Evolutionary conservation across 2,888 invertebrate genomes (phyloP), one percentile per base, ranked within the genome.

Genomic region (Epinotia nisella): DNA sequence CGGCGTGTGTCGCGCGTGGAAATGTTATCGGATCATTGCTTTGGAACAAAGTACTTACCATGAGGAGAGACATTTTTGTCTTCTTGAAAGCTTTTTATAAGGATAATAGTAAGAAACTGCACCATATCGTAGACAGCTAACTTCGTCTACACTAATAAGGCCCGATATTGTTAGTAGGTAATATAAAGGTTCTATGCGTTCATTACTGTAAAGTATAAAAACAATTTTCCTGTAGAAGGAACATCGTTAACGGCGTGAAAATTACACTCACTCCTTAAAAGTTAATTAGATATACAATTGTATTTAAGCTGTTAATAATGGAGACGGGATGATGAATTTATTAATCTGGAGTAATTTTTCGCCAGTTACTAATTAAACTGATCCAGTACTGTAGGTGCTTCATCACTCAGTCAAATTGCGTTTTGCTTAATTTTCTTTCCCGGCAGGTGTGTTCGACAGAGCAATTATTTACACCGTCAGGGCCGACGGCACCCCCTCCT

Each of bases 381-480:
- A 92, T 92, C 90, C 90, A 88, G 80, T 79, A 82, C 87, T 84
- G 84, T 86, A 85, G 90, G 91, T 92, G 89, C 93, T 92, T 90
- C 90, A 93, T 93, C 93, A 93, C 91, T 93, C 92, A 93, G 92
- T 92, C 92, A 92, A 93, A 93, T 93, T 92, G 91, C 92, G 92
- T 92, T 92, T 90, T 91, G 88, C 93, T 93, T 93, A 93, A 93
- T 93, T 93, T 93, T 93, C 92, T 93, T 93, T 92, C 87, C 87
- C 88, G 87, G 90, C 93, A 93, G 93, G 93, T 93, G 93, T 93
- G 91, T 93, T 93, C 93, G 93, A 93, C 93, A 91, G 90, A 92
- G 91, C 92, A 93, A 93, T 93, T 93, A 93, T 93, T 93, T 93
- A 93, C 91, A 90, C 87, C 91, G 91, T 84, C 90, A 88, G 89